A percentile compares a stretch with the other conserved stretches of the same genome.
These are phyloP conservation scores for Chaetophractus vellerosus DNA, from an alignment of 2,797 vertebrate species.

Conservation along the genomic window DNA sequence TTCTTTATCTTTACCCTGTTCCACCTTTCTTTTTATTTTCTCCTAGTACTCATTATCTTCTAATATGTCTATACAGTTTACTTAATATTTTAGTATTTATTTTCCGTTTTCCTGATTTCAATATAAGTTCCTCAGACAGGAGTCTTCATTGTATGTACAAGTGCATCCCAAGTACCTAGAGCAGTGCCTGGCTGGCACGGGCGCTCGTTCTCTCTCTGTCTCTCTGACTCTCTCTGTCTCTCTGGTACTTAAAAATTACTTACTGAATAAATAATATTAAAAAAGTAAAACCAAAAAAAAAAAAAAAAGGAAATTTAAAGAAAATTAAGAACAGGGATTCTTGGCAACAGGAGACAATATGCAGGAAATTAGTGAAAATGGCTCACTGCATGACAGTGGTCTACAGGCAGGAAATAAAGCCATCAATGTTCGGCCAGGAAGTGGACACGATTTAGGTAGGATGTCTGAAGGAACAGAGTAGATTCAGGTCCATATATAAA, in stretches of 20 bases:
- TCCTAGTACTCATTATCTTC: neutral
- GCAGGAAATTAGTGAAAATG: neutral
- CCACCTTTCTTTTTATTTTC: neutral
- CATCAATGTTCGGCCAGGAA: neutral
- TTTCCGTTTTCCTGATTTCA: conserved; percentile 4
- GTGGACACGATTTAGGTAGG: neutral
- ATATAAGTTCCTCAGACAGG: neutral
- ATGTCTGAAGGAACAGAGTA: neutral
- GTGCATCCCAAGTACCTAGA: neutral
- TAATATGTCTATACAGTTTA: neutral
- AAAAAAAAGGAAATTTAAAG: neutral
- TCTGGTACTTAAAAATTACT: neutral
- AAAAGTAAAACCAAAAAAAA: neutral
- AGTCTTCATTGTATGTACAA: neutral
- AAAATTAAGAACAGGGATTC: neutral
- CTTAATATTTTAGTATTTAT: neutral
- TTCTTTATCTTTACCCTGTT: neutral
- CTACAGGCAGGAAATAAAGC: neutral
- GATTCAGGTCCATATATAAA: neutral
- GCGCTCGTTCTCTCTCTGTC: too few relatives aligned
- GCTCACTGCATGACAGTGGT: neutral
- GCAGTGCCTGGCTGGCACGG: neutral
- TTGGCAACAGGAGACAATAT: neutral
- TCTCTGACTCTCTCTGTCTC: too few relatives aligned
- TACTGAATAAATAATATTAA: neutral